Conservation (phyloP, 2,113 vertebrate genomes). For the Nothobranchius furzeri region DNA sequence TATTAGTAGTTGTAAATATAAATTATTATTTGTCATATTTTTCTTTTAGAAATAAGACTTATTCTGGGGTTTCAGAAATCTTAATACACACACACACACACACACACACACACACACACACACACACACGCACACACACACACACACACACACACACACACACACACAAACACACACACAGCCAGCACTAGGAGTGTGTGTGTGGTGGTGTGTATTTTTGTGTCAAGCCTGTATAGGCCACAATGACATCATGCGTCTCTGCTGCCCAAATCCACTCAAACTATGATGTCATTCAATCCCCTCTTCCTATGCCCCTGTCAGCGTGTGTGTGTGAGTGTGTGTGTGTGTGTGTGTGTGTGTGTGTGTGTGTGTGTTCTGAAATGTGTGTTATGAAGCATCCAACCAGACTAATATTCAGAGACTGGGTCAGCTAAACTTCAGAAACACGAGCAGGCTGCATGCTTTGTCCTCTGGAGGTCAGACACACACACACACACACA, state of each 20-base stretch:
- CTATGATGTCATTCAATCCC: constrained; percentile 67
- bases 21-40: not conserved
- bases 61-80: not conserved
- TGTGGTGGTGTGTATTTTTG: constrained; percentile 6
- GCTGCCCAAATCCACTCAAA: constrained; percentile 41
- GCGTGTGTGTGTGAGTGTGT: constrained; percentile 22
- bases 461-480: constrained; percentile 61
- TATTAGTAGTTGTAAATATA: too few relatives aligned
- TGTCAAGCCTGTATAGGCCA: constrained; percentile 40
- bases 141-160: too few relatives aligned
- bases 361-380: not conserved
- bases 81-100: too few relatives aligned
- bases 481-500: not conserved
- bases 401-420: constrained; percentile 68
- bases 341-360: too few relatives aligned
- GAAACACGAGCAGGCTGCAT: constrained; percentile 43
- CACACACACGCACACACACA: too few relatives aligned
- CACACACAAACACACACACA: too few relatives aligned
- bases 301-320: constrained; percentile 27
- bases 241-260: constrained; percentile 54
- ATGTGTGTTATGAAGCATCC: constrained; percentile 60
- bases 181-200: too few relatives aligned
- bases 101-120: too few relatives aligned
- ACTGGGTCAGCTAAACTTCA: constrained; percentile 71
- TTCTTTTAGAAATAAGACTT: not conserved